A percentile compares a stretch with the other conserved stretches of the same genome.
phyloP scores from a whole-genome alignment of 2,888 invertebrate species.

The Hirtodrosophila trivittata region DNA sequence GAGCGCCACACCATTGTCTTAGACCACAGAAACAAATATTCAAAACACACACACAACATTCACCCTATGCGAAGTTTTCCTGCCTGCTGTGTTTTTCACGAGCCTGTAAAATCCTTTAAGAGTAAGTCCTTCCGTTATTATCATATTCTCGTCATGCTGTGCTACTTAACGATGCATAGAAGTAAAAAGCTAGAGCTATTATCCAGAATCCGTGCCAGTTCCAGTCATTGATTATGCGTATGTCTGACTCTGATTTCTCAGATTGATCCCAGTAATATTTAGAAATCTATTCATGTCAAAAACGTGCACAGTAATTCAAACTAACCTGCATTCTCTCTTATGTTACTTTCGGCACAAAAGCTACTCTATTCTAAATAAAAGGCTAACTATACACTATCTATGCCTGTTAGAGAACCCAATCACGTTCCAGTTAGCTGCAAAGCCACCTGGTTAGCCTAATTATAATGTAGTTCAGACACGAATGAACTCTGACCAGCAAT shows the following conservation, averaged over 20 bases:
- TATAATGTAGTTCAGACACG: too few species aligned
- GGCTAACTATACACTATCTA: slow-evolving; percentile 23
- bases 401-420: slow-evolving; percentile 14
- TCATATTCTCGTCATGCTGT: slow-evolving; percentile 63
- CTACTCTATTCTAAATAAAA: slow-evolving; percentile 2
- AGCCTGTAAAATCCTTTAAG: slow-evolving; percentile 2
- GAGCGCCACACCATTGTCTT: slow-evolving; percentile 55
- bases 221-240: slow-evolving; percentile 58
- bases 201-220: slow-evolving; percentile 44
- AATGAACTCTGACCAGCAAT: slow-evolving; percentile 36
- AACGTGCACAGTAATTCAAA: slow-evolving; percentile 57
- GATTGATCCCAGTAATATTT: slow-evolving; percentile 50
- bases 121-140: slow-evolving; percentile 47
- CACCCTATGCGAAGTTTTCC: slow-evolving; percentile 30
- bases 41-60: slow-evolving; percentile 14
- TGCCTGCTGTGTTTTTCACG: slow-evolving; percentile 21
- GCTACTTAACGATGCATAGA: slow-evolving; percentile 74
- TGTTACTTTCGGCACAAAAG: background rate
- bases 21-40: slow-evolving; percentile 38
- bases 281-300: slow-evolving; percentile 68
- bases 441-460: too few species aligned
- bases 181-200: slow-evolving; percentile 47
- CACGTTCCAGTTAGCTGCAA: slow-evolving; percentile 15
- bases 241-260: slow-evolving; percentile 3
- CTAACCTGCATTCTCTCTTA: too few species aligned